These are phyloP conservation scores for Aproaerema taeniolella DNA, from an alignment of 2,888 invertebrate genomes.

Conservation along the genomic window DNA sequence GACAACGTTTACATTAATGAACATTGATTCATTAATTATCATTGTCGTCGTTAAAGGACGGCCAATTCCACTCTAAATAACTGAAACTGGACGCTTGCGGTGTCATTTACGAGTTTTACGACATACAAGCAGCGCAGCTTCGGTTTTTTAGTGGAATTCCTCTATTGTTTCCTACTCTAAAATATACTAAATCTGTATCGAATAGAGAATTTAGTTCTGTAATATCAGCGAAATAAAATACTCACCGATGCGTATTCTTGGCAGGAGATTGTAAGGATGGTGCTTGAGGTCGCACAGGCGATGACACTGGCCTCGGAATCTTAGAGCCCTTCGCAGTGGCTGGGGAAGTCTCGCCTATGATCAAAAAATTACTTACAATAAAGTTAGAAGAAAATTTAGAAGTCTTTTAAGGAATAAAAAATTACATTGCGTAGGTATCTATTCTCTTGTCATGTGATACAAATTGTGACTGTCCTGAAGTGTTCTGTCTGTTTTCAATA, in stretches of 20 bases:
- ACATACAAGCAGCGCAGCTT: too few species aligned
- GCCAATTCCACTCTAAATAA: too few species aligned
- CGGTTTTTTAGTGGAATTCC: too few species aligned
- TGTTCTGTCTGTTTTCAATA: too few species aligned
- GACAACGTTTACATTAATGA: too few species aligned
- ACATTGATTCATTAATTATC: too few species aligned
- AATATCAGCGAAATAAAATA: constrained; percentile 8
- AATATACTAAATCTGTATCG: neutral
- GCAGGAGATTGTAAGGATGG: constrained; percentile 57
- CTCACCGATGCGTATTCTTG: constrained; percentile 63
- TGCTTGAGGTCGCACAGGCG: constrained; percentile 80
- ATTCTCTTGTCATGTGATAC: neutral
- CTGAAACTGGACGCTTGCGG: too few species aligned
- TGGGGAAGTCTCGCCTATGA: constrained; percentile 63
- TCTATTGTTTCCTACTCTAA: too few species aligned
- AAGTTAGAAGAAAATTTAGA: neutral
- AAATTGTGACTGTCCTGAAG: too few species aligned
- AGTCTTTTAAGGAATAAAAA: neutral
- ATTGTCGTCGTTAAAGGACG: too few species aligned
- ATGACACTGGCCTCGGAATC: constrained; percentile 85
- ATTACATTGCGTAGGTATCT: neutral
- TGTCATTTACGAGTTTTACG: too few species aligned
- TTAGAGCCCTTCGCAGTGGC: constrained; percentile 79
- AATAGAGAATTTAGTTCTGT: neutral
- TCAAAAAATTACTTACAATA: too few species aligned